These are phyloP conservation scores for Paraplagusia blochii DNA, from an alignment of 2,113 vertebrate species.

Conservation along the genomic window DNA sequence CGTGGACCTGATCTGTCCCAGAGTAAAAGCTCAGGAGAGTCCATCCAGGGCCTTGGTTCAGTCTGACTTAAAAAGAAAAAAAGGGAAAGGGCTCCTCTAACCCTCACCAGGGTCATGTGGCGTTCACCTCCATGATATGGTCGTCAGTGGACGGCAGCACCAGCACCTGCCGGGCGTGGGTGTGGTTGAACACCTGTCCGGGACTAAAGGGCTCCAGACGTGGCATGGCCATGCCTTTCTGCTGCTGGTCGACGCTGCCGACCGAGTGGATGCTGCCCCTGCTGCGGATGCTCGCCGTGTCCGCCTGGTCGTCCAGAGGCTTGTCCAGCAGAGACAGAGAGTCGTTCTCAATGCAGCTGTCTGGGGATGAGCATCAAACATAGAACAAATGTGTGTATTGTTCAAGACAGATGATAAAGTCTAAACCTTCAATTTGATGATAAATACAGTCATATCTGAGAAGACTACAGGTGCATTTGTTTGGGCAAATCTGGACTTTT, in stretches of 20 bases:
- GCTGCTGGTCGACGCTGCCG: slow-evolving; percentile 82
- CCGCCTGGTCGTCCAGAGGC: slow-evolving; percentile 84
- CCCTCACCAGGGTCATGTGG: slow-evolving; percentile 82
- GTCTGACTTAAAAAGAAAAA: slow-evolving; percentile 54
- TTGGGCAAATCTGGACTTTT: too few species aligned
- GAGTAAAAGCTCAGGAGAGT: slow-evolving; percentile 41
- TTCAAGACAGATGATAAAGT: not conserved
- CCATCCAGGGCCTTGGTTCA: slow-evolving; percentile 55
- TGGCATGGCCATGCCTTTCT: slow-evolving; percentile 88
- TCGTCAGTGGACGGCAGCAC: slow-evolving; percentile 91
- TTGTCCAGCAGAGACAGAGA: slow-evolving; percentile 90
- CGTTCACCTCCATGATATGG: slow-evolving; percentile 93
- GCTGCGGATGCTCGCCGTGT: slow-evolving; percentile 86
- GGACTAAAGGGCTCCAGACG: slow-evolving; percentile 87
- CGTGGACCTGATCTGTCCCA: slow-evolving; percentile 19
- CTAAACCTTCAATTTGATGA: not conserved
- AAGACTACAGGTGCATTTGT: too few species aligned
- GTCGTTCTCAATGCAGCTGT: slow-evolving; percentile 95
- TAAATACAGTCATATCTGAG: too few species aligned
- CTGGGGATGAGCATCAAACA: slow-evolving; percentile 59
- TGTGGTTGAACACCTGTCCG: slow-evolving; percentile 92
- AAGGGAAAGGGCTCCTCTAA: not conserved
- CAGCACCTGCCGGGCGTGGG: slow-evolving; percentile 82
- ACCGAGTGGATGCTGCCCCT: slow-evolving; percentile 81
- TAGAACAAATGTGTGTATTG: not conserved